These are phyloP conservation scores for Drosophila kikkawai DNA, from an alignment of 1,140 invertebrate genomes.

Conservation along the genomic window DNA sequence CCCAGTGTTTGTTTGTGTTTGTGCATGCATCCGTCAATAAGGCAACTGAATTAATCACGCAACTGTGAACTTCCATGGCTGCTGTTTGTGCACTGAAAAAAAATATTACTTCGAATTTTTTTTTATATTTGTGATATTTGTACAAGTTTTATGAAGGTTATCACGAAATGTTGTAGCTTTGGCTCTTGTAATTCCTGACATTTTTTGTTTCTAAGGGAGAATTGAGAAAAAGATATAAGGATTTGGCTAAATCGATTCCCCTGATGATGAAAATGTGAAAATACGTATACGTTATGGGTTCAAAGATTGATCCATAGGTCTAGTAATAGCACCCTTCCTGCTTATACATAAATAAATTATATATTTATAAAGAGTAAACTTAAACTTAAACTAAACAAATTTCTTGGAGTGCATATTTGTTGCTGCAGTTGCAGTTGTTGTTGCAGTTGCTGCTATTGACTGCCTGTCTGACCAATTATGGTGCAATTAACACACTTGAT, in stretches of 20 bases:
- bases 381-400: too few relatives aligned
- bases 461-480: constrained; percentile 79
- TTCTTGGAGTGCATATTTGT: constrained; percentile 17
- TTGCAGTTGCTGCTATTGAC: constrained; percentile 46
- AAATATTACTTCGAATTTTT: too few relatives aligned
- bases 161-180: too few relatives aligned
- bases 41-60: constrained; percentile 71
- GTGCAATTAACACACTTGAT: constrained; percentile 82
- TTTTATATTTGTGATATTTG: neutral
- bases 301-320: too few relatives aligned
- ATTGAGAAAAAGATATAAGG: neutral
- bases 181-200: neutral
- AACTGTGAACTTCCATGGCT: constrained; percentile 47
- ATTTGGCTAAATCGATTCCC: neutral
- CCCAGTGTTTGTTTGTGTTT: constrained; percentile 24
- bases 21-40: constrained; percentile 60
- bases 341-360: too few relatives aligned
- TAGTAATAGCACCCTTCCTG: too few relatives aligned
- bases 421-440: constrained; percentile 17
- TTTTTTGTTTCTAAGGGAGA: neutral
- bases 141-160: too few relatives aligned
- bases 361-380: too few relatives aligned
- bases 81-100: constrained; percentile 1
- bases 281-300: neutral
- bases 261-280: neutral